Conservation (phyloP, 1,140 invertebrate genomes). For the Oreohelix idahoensis region DNA sequence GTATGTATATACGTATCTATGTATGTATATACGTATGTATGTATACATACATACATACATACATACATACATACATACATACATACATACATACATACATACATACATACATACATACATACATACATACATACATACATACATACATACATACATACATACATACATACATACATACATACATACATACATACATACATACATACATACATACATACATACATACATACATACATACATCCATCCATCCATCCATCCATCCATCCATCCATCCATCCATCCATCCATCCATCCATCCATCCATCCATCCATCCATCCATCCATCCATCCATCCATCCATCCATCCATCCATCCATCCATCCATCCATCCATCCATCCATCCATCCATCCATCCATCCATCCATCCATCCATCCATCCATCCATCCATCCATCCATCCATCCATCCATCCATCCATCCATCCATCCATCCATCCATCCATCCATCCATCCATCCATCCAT, state of each 20-base stretch:
- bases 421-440: no score
- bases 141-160: background rate
- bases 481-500: no score
- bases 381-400: background rate
- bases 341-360: slow-evolving; percentile 8
- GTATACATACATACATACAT: background rate
- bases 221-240: background rate
- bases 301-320: slow-evolving; percentile 9
- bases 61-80: background rate
- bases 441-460: no score
- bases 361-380: slow-evolving; percentile 9
- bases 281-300: slow-evolving; percentile 9
- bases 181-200: no score
- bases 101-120: background rate
- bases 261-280: slow-evolving; percentile 9
- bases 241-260: slow-evolving; percentile 9
- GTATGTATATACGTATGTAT: background rate
- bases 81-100: background rate
- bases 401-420: no score
- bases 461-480: no score
- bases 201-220: no score
- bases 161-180: no score
- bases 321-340: slow-evolving; percentile 9
- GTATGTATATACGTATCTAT: background rate
- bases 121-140: background rate